Conservation (phyloP, 2,888 invertebrate genomes). For the Amphipyra tragopoginis region DNA sequence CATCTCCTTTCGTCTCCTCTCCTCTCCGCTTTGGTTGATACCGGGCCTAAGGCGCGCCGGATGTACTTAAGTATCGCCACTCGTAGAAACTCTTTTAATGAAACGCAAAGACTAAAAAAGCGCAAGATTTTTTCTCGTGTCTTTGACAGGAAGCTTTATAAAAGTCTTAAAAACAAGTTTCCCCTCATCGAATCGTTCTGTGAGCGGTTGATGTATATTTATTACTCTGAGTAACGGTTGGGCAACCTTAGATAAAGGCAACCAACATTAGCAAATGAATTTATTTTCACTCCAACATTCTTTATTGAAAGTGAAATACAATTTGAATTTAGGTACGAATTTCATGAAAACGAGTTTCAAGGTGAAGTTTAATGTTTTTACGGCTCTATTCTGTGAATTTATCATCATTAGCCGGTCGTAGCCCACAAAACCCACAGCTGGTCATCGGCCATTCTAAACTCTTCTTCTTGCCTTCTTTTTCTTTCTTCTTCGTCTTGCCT, state of each 20-base stretch:
- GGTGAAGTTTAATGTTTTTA: neutral
- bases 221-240: constrained; percentile 56
- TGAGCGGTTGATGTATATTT: constrained; percentile 59
- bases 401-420: too few species aligned
- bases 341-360: neutral
- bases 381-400: too few species aligned
- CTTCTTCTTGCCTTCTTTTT: too few species aligned
- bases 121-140: neutral
- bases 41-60: too few species aligned
- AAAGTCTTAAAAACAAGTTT: constrained; percentile 48
- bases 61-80: too few species aligned
- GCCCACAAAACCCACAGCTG: too few species aligned
- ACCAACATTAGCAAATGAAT: constrained; percentile 41
- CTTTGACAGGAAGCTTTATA: constrained; percentile 21
- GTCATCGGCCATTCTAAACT: too few species aligned
- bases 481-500: too few species aligned
- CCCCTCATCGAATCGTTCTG: constrained; percentile 49
- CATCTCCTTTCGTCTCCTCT: too few species aligned
- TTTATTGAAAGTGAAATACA: constrained; percentile 7
- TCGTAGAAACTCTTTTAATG: too few species aligned
- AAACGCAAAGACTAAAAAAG: neutral
- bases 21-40: too few species aligned
- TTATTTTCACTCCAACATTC: constrained; percentile 36
- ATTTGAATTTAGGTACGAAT: neutral
- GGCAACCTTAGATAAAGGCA: constrained; percentile 47